Percentiles rank a stretch among this genome's conserved stretches.
Conservation (phyloP, 2,888 invertebrate genomes). For the Latheticus oryzae region DNA sequence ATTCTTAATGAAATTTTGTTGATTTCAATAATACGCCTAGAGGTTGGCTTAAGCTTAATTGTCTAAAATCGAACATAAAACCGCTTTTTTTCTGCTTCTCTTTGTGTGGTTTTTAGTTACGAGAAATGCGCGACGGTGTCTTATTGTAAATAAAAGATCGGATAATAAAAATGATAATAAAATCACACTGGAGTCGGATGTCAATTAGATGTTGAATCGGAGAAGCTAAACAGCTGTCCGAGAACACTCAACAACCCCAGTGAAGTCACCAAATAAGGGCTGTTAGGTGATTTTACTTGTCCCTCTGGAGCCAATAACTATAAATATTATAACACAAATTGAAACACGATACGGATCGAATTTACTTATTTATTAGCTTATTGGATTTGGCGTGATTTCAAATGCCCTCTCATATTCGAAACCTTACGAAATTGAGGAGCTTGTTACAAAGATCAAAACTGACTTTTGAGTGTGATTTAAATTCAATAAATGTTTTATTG, state of each 20-base stretch:
- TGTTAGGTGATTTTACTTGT: conserved; percentile 49
- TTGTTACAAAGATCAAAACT: no score
- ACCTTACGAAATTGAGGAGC: no score
- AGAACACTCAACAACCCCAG: conserved; percentile 51
- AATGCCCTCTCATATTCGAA: no score
- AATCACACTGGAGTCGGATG: conserved; percentile 53
- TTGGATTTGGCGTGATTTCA: conserved; percentile 8
- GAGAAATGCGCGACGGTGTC: conserved; percentile 9
- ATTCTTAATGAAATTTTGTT: conserved; percentile 44
- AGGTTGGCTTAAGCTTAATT: conserved; percentile 50
- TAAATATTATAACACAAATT: conserved; percentile 59
- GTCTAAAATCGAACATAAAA: neutral
- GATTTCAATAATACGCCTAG: conserved; percentile 61
- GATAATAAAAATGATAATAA: conserved; percentile 49
- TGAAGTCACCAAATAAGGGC: conserved; percentile 55
- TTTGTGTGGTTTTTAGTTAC: conserved; percentile 1
- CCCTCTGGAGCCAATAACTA: conserved; percentile 57
- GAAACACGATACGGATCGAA: conserved; percentile 47
- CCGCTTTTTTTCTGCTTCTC: no score
- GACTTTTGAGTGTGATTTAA: no score
- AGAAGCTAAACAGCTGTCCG: conserved; percentile 56
- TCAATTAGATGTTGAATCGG: conserved; percentile 56
- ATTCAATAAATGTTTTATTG: no score
- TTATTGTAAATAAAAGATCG: conserved; percentile 11
- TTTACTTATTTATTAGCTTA: conserved; percentile 35